phyloP scores from a whole-genome alignment of 1,140 invertebrate genomes.

The Hirudo medicinalis region DNA sequence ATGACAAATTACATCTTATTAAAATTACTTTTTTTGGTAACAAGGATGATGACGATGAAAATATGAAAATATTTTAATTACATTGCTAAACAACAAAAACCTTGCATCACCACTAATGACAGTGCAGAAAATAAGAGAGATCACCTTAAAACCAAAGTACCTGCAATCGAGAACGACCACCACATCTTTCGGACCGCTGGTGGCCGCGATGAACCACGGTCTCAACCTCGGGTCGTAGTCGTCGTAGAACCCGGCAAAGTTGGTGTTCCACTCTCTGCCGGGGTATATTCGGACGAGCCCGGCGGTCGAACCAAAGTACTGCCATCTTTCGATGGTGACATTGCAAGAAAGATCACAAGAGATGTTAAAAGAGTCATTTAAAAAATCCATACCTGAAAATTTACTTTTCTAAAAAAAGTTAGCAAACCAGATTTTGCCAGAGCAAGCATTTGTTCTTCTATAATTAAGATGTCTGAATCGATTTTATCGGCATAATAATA shows the following conservation, averaged over 20 bases:
- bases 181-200: slow-evolving; percentile 44
- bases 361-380: no score
- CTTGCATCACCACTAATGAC: slow-evolving; percentile 11
- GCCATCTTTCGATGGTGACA: slow-evolving; percentile 31
- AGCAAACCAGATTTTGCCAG: neutral
- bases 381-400: no score
- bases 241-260: slow-evolving; percentile 44
- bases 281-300: slow-evolving; percentile 41
- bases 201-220: slow-evolving; percentile 44
- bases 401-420: neutral
- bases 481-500: no score
- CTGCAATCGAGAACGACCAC: slow-evolving; percentile 43
- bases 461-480: no score
- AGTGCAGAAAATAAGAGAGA: slow-evolving; percentile 1
- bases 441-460: neutral
- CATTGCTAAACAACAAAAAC: slow-evolving; percentile 7
- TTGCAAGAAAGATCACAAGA: no score
- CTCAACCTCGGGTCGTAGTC: slow-evolving; percentile 42
- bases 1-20: no score
- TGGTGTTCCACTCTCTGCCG: slow-evolving; percentile 42
- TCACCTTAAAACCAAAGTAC: slow-evolving; percentile 24
- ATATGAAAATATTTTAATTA: no score
- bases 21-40: no score
- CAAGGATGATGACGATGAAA: no score
- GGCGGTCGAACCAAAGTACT: slow-evolving; percentile 42